Base-by-base conservation (phyloP, 2,888 invertebrate genomes). In the Dione vanillae region DNA sequence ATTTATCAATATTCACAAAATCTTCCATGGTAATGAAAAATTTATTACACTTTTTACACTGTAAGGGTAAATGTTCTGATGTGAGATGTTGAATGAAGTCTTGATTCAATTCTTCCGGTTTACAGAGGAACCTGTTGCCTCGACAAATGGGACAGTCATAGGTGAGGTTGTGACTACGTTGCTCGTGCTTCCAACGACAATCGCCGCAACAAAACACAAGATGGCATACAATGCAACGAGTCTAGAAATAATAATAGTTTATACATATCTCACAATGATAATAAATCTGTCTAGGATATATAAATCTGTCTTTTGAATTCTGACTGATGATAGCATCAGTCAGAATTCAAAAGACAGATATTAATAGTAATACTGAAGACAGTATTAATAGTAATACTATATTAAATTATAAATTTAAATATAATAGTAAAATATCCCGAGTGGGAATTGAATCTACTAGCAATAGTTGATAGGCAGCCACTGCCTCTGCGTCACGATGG, bases 61-160 rank as follows among this genome's bases (percentile, higher is more conserved):
- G 83, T 1, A 93, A 75, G 0, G 94, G 93, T 1, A 86, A 78
- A 72, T 94, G 94, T 76, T 89, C 83, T 65, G 80, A 67, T 0
- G 79, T 69, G 2, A 94, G 79, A 73, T 94, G 94, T 67, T 77
- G 72, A 10, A 91, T 79, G 62, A 93, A 91, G 9, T 85, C 81
- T 67, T 81, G 68, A 74, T 83, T 87, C 0, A 92, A 76, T 47
- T 83, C 76, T 67, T 86, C 78, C 0, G 89, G 88, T 16, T 78
- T 78, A 76, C 91, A 92, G 43, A 91, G 84, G 72, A 85, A 91
- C 68, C 79, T 83, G 16, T 80, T 77, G 10, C 88, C 89, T 69
- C 93, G 83, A 71, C 94, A 94, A 68, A 94, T 85, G 0, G 88
- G 85, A 61, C 94, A 94, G 67, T 94, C 89, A 79, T 85, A 93